phyloP scores from a whole-genome alignment of 2,113 vertebrate species.

The Mesocricetus auratus region DNA sequence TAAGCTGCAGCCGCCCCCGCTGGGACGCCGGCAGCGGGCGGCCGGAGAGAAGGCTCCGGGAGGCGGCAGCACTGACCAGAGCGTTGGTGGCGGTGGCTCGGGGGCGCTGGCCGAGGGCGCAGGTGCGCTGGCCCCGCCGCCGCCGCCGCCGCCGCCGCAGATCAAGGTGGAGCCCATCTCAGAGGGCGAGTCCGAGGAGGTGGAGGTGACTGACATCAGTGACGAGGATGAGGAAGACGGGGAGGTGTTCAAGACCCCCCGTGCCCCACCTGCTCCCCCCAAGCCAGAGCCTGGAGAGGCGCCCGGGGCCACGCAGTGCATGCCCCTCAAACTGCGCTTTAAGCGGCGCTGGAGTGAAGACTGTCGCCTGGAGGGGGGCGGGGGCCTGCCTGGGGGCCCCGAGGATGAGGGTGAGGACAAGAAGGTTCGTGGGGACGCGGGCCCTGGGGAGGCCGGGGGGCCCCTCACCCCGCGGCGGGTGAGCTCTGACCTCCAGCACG shows the following conservation, averaged over 20 bases:
- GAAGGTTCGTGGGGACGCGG: conserved; percentile 77
- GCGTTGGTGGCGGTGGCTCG: background rate
- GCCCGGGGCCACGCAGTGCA: conserved; percentile 86
- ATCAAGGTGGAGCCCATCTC: conserved; percentile 96
- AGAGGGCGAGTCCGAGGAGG: conserved; percentile 91
- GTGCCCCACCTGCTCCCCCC: conserved; percentile 83
- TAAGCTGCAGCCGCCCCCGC: conserved; percentile 94
- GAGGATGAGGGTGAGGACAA: conserved; percentile 90
- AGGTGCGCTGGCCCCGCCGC: conserved; percentile 52
- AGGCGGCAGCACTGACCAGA: conserved; percentile 67
- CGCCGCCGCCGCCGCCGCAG: conserved; percentile 83
- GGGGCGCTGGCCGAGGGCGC: conserved; percentile 69
- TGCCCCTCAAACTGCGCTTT: conserved; percentile 95
- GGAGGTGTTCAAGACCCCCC: conserved; percentile 94
- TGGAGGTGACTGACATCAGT: conserved; percentile 96
- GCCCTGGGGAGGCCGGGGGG: conserved; percentile 75
- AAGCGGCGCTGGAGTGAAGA: conserved; percentile 96
- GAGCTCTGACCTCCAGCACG: conserved; percentile 93
- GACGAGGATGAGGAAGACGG: conserved; percentile 91
- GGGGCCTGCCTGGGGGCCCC: conserved; percentile 87
- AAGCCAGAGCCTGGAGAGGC: conserved; percentile 65
- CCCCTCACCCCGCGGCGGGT: conserved; percentile 85
- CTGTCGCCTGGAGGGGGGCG: conserved; percentile 92
- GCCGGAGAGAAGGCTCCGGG: conserved; percentile 76
- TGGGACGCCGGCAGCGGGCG: conserved; percentile 92